Evolutionary conservation across 2,113 vertebrate genomes (phyloP), one percentile per base, ranked within the genome.

Genomic region (Amazona guildingii): DNA sequence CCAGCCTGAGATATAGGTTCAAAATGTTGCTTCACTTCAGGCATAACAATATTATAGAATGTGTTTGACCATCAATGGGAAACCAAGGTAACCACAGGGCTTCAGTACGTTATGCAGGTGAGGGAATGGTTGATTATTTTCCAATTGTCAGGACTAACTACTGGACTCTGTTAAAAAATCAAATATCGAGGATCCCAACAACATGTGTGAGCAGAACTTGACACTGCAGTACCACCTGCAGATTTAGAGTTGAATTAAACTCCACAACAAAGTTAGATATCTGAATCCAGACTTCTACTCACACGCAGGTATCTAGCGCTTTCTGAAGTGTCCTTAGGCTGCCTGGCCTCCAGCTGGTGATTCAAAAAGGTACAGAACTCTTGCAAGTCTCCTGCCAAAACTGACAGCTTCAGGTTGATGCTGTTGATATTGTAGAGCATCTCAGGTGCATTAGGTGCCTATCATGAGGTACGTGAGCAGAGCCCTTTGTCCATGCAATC

Each of bases 381-480:
- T 9, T 48, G 28, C 17, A 90, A 86, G 31, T 25, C 51, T 76
- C 33, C 28, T 73, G 35, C 15, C 48, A 62, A 69, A 88, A 73
- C 39, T 52, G 24, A 6, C 57, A 43, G 44, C 8, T 54, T 73
- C 18, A 69, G 13, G 33, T 14, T 55, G 23, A 64, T 39, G 57
- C 3, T 77, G 76, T 52, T 62, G 37, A 70, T 8, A n/a, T 13
- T n/a, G 13, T 1, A 91, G 37, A 77, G 19, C 37, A 88, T 24
- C 67, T 69, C 41, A 63, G 13, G 19, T 46, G 7, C 43, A 5
- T 70, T 27, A 77, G 7, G 46, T 39, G 15, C 17, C 13, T 66
- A 6, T 18, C 31, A 17, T 0, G 8, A 66, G 12, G 63, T n/a
- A 88, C 57, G 4, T 0, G 0, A 82, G 46, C 14, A 76, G 46